Conservation (phyloP, 2,888 invertebrate genomes). For the Ctena decussata region DNA sequence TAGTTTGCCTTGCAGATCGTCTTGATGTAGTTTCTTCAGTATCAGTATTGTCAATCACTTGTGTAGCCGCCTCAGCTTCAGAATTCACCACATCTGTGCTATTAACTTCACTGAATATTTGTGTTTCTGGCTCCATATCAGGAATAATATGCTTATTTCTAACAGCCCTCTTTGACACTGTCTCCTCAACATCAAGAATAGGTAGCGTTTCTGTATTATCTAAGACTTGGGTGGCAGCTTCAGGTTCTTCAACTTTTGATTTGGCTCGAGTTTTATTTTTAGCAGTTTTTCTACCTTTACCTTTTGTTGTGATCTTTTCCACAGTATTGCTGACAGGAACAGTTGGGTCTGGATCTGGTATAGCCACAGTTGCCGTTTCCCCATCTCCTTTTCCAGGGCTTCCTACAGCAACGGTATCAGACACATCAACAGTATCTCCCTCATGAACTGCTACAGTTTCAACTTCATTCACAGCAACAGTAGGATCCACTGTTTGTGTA, state of each 20-base stretch:
- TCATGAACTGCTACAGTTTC: not conserved
- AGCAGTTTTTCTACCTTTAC: constrained; percentile 3
- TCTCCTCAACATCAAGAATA: not conserved
- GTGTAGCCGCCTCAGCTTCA: constrained; percentile 20
- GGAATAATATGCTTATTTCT: not conserved
- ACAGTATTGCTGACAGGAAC: not conserved
- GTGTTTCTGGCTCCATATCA: not conserved
- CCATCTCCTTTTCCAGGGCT: not conserved
- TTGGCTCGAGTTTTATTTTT: not conserved
- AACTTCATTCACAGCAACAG: constrained; percentile 19
- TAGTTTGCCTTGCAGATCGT: not conserved
- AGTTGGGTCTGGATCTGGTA: not conserved
- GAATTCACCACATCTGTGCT: not conserved
- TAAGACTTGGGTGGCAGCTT: not conserved
- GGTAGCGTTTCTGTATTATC: not conserved
- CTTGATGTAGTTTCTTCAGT: not conserved
- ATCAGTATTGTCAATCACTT: constrained; percentile 20
- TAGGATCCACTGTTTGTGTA: constrained; percentile 51
- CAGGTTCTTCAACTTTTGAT: not conserved
- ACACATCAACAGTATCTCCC: not conserved
- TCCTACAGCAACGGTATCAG: not conserved
- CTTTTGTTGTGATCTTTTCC: not conserved
- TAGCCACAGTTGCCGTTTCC: not conserved
- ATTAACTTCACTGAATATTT: not conserved
- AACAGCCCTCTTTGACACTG: not conserved